Base-by-base conservation (phyloP, 2,888 invertebrate species). In the Aromia moschata region DNA sequence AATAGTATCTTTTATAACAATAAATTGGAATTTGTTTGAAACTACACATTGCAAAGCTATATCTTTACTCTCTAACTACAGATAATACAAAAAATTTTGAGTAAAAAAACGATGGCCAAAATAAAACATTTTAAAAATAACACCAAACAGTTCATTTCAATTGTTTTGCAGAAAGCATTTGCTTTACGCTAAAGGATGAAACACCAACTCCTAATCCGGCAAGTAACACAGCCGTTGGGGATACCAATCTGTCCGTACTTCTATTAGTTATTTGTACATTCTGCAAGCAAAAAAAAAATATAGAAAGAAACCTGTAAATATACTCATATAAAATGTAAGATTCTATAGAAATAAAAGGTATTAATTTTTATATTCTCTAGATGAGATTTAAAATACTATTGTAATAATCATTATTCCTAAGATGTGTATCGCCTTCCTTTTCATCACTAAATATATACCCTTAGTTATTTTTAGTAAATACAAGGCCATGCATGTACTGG, bases 161-260 rank as follows among this genome's bases (percentile, higher is more conserved):
- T 15, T 60, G 56, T 46, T 65, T 69, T 14, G 57, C 45, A 16
- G 47, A 51, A 5, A 77, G 52, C 44, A 80, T 60, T 60, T 79
- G 79, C 65, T 77, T 80, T 43, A 80, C 53, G 64, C 79, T 78
- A 66, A 79, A 80, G 1, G 81, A 74, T 5, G 80, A 80, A 2
- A 81, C 71, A 45, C 77, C 79, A 33, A 80, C 74, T 43, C 81
- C 81, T 47, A 79, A 60, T 41, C 75, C 74, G 14, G 80, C 80
- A 56, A 80, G 61, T 43, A 80, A 60, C 56, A 80, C 71, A 5
- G 80, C 81, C n/a, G 77, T 72, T 20, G 77, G 76, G 55, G 75
- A 75, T 14, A 79, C 74, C 63, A 79, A 64, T 63, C 69, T 76
- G 61, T 80, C 79, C n/a, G 61, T 38, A 10, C 47, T 33, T 7